These are phyloP conservation scores for Cyphomyrus plagiostoma DNA, from an alignment of 2,113 vertebrate genomes.

Conservation along the genomic window DNA sequence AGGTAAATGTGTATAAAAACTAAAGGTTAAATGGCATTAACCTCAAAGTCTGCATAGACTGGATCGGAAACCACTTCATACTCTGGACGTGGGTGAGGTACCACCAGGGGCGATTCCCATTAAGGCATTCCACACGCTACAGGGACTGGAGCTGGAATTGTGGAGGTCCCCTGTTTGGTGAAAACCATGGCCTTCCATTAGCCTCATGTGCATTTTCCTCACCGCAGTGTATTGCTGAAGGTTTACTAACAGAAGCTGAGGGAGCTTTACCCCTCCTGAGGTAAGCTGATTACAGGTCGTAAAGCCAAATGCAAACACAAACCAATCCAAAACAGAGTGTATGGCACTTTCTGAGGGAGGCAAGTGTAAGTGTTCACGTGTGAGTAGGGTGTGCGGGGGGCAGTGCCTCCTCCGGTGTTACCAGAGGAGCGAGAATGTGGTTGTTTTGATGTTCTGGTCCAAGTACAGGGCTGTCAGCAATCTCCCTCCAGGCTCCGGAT, in stretches of 20 bases:
- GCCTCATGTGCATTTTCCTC: not conserved
- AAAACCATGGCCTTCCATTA: not conserved
- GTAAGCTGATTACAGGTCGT: not conserved
- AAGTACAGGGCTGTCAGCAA: not conserved
- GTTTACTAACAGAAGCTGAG: conserved; percentile 15
- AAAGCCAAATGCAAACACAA: conserved; percentile 18
- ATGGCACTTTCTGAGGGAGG: conserved; percentile 21
- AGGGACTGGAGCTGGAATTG: conserved; percentile 4
- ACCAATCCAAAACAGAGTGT: conserved; percentile 9
- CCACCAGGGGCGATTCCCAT: conserved; percentile 15
- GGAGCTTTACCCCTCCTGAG: not conserved
- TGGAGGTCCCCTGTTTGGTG: not conserved
- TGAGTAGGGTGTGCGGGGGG: not conserved
- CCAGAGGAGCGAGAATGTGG: not conserved
- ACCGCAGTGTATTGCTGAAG: not conserved
- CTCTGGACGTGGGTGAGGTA: conserved; percentile 5
- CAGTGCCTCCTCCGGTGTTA: not conserved
- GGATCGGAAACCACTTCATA: conserved; percentile 16
- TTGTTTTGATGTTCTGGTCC: not conserved
- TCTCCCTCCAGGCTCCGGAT: conserved; percentile 43
- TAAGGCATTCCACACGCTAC: conserved; percentile 23
- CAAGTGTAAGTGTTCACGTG: not conserved
- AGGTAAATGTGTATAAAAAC: conserved; percentile 10
- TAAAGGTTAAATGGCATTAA: conserved; percentile 18
- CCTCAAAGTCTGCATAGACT: conserved; percentile 27